These are phyloP conservation scores for Copsychus sechellarum DNA, from an alignment of 2,113 vertebrate species.

Conservation along the genomic window DNA sequence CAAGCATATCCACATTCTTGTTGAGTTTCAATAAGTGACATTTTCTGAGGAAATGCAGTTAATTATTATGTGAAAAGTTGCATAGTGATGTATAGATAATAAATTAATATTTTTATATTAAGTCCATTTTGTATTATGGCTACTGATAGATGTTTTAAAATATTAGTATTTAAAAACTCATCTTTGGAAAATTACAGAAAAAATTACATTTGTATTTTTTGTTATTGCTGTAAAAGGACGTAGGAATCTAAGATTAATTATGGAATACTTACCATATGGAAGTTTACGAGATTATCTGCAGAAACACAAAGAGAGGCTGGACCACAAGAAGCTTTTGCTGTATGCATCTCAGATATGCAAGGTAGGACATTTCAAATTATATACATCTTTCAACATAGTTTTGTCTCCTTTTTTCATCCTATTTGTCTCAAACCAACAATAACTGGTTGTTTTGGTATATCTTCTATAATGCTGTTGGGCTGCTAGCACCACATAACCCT, in stretches of 20 bases:
- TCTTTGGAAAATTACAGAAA: background rate
- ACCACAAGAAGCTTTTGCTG: constrained; percentile 90
- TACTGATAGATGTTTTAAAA: background rate
- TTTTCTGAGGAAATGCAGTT: background rate
- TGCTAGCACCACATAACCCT: background rate
- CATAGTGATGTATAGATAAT: background rate
- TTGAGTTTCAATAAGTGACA: background rate
- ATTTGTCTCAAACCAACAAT: background rate
- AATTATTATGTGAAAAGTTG: background rate
- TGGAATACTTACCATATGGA: constrained; percentile 96
- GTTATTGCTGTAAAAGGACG: constrained; percentile 78
- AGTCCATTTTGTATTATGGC: background rate
- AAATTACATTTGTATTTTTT: background rate
- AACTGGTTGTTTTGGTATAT: background rate
- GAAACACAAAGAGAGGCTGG: constrained; percentile 91
- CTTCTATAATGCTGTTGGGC: background rate
- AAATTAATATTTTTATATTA: background rate
- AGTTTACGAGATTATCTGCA: constrained; percentile 96
- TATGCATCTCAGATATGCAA: constrained; percentile 97
- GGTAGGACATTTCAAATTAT: constrained; percentile 69
- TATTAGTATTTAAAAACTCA: background rate
- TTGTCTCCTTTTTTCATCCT: background rate
- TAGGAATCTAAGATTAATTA: constrained; percentile 91
- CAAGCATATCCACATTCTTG: background rate
- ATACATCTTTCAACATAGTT: background rate